Evolutionary conservation across 2,113 vertebrate genomes (phyloP).

Genomic region (Poeciliopsis retropinna): DNA sequence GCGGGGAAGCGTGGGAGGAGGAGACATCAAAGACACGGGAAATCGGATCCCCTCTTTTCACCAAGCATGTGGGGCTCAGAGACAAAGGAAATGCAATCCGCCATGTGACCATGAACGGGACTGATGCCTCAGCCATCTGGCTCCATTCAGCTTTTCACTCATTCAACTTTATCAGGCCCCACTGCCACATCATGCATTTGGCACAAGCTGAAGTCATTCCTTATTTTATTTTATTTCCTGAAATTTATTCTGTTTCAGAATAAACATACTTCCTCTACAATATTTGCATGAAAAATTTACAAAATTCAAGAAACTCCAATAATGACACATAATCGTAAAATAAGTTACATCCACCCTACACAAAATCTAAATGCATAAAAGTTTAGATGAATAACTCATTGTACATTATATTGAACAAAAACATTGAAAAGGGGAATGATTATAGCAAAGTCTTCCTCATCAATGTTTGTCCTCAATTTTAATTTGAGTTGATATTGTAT

Average conservation of each 20-base stretch:
- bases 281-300: background rate
- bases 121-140: slow-evolving; percentile 55
- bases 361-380: no score
- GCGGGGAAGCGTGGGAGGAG: slow-evolving; percentile 61
- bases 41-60: slow-evolving; percentile 67
- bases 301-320: background rate
- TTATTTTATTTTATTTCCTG: background rate
- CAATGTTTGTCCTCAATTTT: no score
- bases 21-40: slow-evolving; percentile 74
- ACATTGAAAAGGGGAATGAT: no score
- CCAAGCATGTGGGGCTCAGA: slow-evolving; percentile 62
- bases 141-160: slow-evolving; percentile 75
- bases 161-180: slow-evolving; percentile 64
- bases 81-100: slow-evolving; percentile 71
- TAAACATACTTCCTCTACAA: background rate
- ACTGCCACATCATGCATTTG: slow-evolving; percentile 3
- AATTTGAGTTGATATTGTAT: no score
- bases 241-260: background rate
- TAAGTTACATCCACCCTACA: background rate
- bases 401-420: no score
- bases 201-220: background rate
- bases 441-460: no score
- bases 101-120: slow-evolving; percentile 64
- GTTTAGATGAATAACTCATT: no score
- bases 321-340: background rate